Conservation (phyloP, 2,797 vertebrate species). For the Cirrhinus mrigala region DNA sequence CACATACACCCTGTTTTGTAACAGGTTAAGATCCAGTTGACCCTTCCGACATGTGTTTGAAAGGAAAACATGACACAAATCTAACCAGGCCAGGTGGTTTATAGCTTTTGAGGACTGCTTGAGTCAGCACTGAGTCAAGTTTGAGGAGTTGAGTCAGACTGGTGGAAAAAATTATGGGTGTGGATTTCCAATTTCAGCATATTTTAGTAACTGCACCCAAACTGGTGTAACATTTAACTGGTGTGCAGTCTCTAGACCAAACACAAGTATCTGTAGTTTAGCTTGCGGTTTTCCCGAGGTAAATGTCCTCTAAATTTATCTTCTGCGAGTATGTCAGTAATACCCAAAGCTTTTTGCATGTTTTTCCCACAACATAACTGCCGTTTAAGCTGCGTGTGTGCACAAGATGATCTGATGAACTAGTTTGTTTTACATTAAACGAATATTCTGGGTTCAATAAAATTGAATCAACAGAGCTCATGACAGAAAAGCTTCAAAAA, state of each 20-base stretch:
- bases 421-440: neutral
- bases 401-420: neutral
- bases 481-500: neutral
- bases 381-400: neutral
- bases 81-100: neutral
- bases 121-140: slow-evolving; percentile 9
- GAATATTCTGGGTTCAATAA: neutral
- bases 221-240: neutral
- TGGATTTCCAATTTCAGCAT: neutral
- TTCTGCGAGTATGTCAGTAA: slow-evolving; percentile 56
- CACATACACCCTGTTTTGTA: neutral
- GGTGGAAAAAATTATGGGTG: slow-evolving; percentile 21
- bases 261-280: neutral
- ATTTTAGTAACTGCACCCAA: slow-evolving; percentile 18
- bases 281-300: slow-evolving; percentile 22
- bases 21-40: neutral
- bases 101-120: neutral
- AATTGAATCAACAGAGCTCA: neutral
- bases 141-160: slow-evolving; percentile 27
- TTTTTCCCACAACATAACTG: slow-evolving; percentile 14
- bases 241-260: neutral
- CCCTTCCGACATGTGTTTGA: neutral
- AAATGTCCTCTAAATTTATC: slow-evolving; percentile 4
- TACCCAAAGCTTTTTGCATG: slow-evolving; percentile 21
- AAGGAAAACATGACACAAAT: neutral